Evolutionary conservation across 1,140 invertebrate genomes (phyloP).

Genomic region (Zaprionus nigranus): DNA sequence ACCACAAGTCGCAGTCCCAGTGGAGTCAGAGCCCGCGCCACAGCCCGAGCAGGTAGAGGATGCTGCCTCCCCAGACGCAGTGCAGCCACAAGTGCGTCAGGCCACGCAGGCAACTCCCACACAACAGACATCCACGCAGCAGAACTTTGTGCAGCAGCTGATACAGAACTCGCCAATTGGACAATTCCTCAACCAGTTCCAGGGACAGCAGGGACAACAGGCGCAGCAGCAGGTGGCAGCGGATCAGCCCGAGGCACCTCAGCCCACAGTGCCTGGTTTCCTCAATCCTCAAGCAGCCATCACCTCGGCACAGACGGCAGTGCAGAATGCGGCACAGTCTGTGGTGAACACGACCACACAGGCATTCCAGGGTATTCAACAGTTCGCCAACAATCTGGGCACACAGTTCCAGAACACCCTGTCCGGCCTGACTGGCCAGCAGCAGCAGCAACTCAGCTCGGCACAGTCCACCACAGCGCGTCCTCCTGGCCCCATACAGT

Average conservation of each 20-base stretch:
- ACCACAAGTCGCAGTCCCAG: not conserved
- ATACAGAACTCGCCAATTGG: conserved; percentile 81
- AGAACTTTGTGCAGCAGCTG: conserved; percentile 78
- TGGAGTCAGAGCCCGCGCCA: not conserved
- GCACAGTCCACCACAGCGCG: conserved; percentile 66
- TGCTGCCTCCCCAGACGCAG: conserved; percentile 22
- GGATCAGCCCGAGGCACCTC: conserved; percentile 48
- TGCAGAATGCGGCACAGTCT: conserved; percentile 72
- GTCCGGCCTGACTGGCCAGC: conserved; percentile 61
- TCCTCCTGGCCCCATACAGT: conserved; percentile 76
- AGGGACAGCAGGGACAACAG: conserved; percentile 56
- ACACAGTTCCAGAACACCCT: conserved; percentile 78
- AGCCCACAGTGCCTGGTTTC: conserved; percentile 70
- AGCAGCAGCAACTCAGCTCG: conserved; percentile 24
- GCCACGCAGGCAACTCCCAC: conserved; percentile 78
- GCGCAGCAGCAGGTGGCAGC: conserved; percentile 44
- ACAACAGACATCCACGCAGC: conserved; percentile 70
- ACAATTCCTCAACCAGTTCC: conserved; percentile 74
- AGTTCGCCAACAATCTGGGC: conserved; percentile 77
- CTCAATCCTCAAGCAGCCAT: conserved; percentile 71
- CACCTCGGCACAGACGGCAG: conserved; percentile 65
- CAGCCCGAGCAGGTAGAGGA: conserved; percentile 9
- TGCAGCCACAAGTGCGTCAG: conserved; percentile 64
- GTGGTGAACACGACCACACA: conserved; percentile 75
- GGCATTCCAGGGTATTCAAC: conserved; percentile 79